Conservation (phyloP, 1,140 invertebrate genomes). For the Rhyacophila brunnea region DNA sequence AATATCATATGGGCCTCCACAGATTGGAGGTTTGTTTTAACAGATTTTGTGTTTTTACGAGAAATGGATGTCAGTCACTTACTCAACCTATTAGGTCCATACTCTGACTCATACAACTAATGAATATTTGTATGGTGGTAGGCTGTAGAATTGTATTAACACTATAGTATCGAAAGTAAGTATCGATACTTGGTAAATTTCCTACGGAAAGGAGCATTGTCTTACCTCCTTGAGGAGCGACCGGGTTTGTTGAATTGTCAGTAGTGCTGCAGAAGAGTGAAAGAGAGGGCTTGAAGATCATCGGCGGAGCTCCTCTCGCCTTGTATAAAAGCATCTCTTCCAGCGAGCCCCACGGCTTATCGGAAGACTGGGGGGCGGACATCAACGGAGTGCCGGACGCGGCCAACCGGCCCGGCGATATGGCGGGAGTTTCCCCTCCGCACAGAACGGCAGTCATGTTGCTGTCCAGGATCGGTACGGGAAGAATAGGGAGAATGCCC, state of each 20-base stretch:
- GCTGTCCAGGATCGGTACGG: slow-evolving; percentile 66
- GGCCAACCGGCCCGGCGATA: slow-evolving; percentile 48
- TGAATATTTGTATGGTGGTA: too few species aligned
- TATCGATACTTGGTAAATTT: too few species aligned
- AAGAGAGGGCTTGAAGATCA: slow-evolving; percentile 75
- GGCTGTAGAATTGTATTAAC: too few species aligned
- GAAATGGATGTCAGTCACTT: too few species aligned
- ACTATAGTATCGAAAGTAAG: too few species aligned
- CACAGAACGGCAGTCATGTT: slow-evolving; percentile 67
- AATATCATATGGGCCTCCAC: too few species aligned
- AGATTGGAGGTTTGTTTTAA: too few species aligned
- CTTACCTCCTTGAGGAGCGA: slow-evolving; percentile 68
- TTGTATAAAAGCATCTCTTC: slow-evolving; percentile 77
- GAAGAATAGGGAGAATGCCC: slow-evolving; percentile 59
- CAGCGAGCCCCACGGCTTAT: slow-evolving; percentile 65
- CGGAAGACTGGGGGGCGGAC: slow-evolving; percentile 36
- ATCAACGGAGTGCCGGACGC: slow-evolving; percentile 44
- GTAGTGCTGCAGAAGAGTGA: slow-evolving; percentile 66
- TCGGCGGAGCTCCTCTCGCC: slow-evolving; percentile 65
- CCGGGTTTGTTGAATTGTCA: slow-evolving; percentile 65
- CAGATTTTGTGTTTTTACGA: too few species aligned
- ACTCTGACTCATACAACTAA: too few species aligned
- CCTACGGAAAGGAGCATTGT: too few species aligned
- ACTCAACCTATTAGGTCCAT: too few species aligned
- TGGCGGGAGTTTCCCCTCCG: slow-evolving; percentile 52